Evolutionary conservation across 92 coral and sea anemone species (phyloP).

Genomic region (Umimayanthus chanpuru): DNA sequence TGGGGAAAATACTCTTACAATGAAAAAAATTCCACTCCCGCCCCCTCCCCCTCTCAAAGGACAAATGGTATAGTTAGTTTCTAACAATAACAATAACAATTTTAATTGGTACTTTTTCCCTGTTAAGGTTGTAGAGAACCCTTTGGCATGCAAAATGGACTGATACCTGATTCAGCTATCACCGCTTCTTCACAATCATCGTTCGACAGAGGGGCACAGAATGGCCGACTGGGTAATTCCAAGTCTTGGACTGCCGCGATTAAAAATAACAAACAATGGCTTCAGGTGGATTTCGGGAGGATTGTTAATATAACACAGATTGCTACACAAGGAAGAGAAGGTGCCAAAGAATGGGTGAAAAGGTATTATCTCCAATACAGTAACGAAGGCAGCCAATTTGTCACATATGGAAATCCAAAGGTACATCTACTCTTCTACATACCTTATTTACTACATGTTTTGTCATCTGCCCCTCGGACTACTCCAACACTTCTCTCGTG

Average conservation of each 20-base stretch:
- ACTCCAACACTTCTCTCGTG: no score
- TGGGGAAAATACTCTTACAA: no score
- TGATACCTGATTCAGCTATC: not conserved
- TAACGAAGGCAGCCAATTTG: not conserved
- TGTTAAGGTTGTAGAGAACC: conserved; percentile 1
- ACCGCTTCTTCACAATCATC: not conserved
- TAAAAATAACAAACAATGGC: not conserved
- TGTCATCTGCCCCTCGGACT: no score
- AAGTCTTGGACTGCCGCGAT: not conserved
- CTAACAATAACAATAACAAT: no score
- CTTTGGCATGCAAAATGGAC: conserved; percentile 4
- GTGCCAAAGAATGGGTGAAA: not conserved
- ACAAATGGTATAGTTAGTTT: no score
- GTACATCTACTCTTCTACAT: not conserved
- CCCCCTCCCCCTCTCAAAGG: no score
- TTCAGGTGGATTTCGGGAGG: conserved; percentile 2
- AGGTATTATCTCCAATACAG: not conserved
- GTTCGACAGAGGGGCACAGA: not conserved
- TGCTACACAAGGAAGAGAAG: not conserved
- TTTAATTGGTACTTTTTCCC: no score
- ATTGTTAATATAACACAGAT: not conserved
- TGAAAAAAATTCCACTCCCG: no score
- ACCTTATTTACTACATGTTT: no score
- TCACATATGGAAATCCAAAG: not conserved
- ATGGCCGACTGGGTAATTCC: not conserved